phyloP scores from a whole-genome alignment of 2,797 vertebrate species.

The Spatula clypeata region DNA sequence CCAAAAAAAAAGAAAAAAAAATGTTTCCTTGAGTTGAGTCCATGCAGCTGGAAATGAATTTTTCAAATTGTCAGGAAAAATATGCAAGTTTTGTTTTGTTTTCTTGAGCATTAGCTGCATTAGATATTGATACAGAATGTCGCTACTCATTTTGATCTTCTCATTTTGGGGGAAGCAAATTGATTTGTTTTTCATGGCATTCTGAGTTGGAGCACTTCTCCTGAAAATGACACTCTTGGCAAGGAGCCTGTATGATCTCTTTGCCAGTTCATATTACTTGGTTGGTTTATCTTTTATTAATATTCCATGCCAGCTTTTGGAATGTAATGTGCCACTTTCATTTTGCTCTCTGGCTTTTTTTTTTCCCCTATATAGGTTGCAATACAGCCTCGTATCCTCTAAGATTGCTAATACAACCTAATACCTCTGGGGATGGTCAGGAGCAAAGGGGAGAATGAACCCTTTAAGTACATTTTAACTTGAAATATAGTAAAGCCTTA shows the following conservation, averaged over 20 bases:
- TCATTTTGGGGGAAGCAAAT: background rate
- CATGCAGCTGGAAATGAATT: background rate
- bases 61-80: background rate
- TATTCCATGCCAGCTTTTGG: conserved; percentile 4
- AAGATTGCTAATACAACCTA: conserved; percentile 1
- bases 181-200: background rate
- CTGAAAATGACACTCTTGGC: conserved; percentile 29
- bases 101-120: background rate
- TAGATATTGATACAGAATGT: conserved; percentile 8
- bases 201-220: background rate
- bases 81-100: background rate
- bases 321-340: background rate
- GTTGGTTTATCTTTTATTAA: conserved; percentile 30
- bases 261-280: background rate
- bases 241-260: background rate
- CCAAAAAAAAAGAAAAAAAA: background rate
- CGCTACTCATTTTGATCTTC: conserved; percentile 12
- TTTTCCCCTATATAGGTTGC: background rate
- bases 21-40: background rate
- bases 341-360: background rate
- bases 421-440: conserved; percentile 30
- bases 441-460: conserved; percentile 35
- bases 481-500: conserved; percentile 45
- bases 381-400: background rate
- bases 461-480: conserved; percentile 60